Percentiles rank a stretch among this genome's conserved stretches.
These are phyloP conservation scores for Morelia viridis DNA, from an alignment of 2,797 vertebrate species.

Conservation along the genomic window DNA sequence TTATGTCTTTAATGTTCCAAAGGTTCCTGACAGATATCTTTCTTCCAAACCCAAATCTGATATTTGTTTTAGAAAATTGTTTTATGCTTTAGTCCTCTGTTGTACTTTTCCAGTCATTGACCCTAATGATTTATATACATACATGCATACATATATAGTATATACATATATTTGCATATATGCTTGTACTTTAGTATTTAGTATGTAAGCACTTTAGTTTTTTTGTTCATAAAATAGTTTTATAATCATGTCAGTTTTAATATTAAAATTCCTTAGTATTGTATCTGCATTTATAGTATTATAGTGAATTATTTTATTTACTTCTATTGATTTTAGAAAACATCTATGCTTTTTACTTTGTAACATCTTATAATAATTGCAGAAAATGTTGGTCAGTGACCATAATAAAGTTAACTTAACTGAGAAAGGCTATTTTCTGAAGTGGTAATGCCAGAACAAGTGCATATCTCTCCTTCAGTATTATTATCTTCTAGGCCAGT, in stretches of 20 bases:
- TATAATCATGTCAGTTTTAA: neutral
- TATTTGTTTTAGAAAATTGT: neutral
- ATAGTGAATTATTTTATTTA: neutral
- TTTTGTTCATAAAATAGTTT: neutral
- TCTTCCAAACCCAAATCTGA: neutral
- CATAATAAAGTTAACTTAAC: neutral
- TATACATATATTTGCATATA: neutral
- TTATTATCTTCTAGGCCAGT: neutral
- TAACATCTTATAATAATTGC: neutral
- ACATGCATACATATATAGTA: neutral
- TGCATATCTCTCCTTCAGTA: neutral
- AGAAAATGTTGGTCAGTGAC: neutral
- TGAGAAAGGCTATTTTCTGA: neutral
- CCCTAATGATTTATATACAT: neutral
- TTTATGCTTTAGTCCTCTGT: neutral
- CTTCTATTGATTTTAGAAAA: neutral
- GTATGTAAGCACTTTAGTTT: neutral
- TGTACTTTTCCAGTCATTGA: neutral
- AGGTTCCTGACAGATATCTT: neutral
- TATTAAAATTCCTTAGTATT: neutral
- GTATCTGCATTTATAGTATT: neutral
- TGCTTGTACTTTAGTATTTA: neutral
- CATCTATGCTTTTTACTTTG: neutral
- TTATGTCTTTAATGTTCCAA: neutral
- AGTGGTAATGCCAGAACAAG: neutral